Base-by-base conservation (phyloP, 2,888 invertebrate species). In the Pandemis corylana region DNA sequence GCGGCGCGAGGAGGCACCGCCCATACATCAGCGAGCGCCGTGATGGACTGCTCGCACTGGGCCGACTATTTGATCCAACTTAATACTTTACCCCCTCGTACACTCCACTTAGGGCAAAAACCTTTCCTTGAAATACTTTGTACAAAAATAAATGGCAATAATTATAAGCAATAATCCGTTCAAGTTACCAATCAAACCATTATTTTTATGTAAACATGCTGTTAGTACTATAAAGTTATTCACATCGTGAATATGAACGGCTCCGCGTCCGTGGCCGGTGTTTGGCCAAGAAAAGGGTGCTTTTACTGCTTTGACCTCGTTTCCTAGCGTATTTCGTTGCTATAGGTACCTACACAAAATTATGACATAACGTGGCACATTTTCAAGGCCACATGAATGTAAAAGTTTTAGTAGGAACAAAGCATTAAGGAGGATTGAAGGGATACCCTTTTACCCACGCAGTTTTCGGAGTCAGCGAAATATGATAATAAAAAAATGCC, bases 271-370 rank as follows among this genome's bases (percentile, higher is more conserved):
- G n/a, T 28, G 12, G 15, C 20, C 51, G 5, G 64, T 44, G 44
- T 42, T 28, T 49, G 46, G n/a, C 49, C 13, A 62, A 61, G 46
- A 51, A 69, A 69, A 62, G 65, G 28, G 46, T 65, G 46, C 46
- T 46, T 36, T 59, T 12, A 66, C 49, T 56, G 46, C 66, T 62
- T 67, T 75, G 70, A 75, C 62, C 75, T 63, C 75, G 46, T 71
- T 68, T 15, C 44, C 28, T 41, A 46, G 20, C n/a, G 36, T 15
- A 53, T 28, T 46, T 41, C 49, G 49, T 69, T 69, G 49, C 67
- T 9, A 51, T 42, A 59, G 59, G 59, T 49, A 65, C 49, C 41
- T 46, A 46, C 56, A 56, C 20, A 56, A 56, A 56, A 56, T 56
- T 73, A 64, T 74, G 69, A 59, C 59, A 69, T 74, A 69, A 70